Percentiles rank a stretch among this genome's conserved stretches.
phyloP scores from a whole-genome alignment of 2,113 vertebrate species.

The Conger conger region DNA sequence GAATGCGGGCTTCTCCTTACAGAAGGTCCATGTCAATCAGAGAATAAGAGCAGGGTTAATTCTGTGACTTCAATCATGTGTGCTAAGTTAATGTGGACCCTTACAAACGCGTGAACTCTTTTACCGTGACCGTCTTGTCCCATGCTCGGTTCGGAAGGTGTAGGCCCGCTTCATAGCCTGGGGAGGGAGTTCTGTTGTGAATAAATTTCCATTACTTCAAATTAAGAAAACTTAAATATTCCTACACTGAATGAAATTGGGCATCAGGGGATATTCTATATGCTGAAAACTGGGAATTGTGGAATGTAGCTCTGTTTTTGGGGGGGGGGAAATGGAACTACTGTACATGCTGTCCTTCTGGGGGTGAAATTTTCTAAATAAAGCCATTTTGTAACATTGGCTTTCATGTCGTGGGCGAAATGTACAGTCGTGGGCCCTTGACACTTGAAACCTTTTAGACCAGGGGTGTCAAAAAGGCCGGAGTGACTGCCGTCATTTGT shows the following conservation, averaged over 20 bases:
- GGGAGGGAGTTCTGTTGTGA: background rate
- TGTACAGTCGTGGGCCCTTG: background rate
- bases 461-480: no score
- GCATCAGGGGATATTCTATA: background rate
- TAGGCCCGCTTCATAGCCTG: background rate
- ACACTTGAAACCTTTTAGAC: background rate
- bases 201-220: background rate
- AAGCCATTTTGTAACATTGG: background rate
- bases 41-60: background rate
- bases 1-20: background rate
- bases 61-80: constrained; percentile 2
- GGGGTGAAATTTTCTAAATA: no score
- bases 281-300: background rate
- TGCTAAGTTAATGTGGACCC: background rate
- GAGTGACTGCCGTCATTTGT: no score
- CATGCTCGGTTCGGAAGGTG: background rate
- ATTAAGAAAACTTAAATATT: background rate
- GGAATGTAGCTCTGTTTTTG: background rate
- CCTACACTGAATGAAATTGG: background rate
- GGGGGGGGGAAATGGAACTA: no score
- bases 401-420: background rate
- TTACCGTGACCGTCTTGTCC: background rate
- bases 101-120: background rate
- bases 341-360: no score
- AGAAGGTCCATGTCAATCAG: background rate